Conservation (phyloP, 2,888 invertebrate genomes). For the Drosophila greeni region DNA sequence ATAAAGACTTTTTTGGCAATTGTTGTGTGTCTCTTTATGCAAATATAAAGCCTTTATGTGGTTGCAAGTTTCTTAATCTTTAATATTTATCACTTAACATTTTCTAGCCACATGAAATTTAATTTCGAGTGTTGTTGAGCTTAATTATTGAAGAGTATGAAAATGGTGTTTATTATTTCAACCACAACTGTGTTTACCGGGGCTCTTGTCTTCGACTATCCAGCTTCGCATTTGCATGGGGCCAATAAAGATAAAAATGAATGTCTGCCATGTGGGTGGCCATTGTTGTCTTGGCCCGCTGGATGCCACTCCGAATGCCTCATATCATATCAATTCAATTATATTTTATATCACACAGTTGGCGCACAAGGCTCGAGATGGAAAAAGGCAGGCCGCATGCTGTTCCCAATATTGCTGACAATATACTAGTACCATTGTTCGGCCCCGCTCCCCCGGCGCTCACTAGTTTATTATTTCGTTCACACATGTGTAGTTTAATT, state of each 20-base stretch:
- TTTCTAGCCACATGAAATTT: not conserved
- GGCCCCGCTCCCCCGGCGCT: not conserved
- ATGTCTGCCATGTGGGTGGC: slow-evolving; percentile 34
- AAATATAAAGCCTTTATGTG: not conserved
- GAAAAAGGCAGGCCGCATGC: slow-evolving; percentile 7
- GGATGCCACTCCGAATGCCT: slow-evolving; percentile 34
- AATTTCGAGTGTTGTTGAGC: not conserved
- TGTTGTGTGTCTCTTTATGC: not conserved
- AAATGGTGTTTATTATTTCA: not conserved
- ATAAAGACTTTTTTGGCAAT: not conserved
- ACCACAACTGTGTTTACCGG: not conserved
- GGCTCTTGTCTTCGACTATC: slow-evolving; percentile 7
- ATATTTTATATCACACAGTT: slow-evolving; percentile 45
- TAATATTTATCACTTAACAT: not conserved
- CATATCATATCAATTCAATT: slow-evolving; percentile 48
- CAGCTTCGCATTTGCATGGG: slow-evolving; percentile 19
- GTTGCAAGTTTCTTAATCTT: not conserved
- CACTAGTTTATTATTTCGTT: slow-evolving; percentile 24
- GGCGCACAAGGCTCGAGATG: slow-evolving; percentile 27
- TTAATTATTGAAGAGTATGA: not conserved
- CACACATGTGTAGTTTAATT: slow-evolving; percentile 13
- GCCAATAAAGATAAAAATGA: slow-evolving; percentile 50
- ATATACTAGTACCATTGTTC: not conserved
- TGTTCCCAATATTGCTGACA: slow-evolving; percentile 20
- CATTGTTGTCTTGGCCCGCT: slow-evolving; percentile 21